Base-by-base conservation (phyloP, 2,888 invertebrate genomes). In the Drosophila kuntzei region DNA sequence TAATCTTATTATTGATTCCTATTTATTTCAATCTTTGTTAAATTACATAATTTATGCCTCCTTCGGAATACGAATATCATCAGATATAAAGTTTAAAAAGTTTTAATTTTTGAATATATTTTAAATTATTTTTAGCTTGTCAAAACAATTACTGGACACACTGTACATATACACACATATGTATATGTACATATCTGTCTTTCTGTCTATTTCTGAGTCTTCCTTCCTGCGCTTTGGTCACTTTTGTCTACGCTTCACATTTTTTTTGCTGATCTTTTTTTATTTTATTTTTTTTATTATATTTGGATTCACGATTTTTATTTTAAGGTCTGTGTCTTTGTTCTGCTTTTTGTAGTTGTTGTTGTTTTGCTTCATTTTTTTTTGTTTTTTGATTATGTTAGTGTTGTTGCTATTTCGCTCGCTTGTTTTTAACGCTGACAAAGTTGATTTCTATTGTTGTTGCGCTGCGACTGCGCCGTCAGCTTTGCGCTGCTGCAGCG, bases 371-470 rank as follows among this genome's bases (percentile, higher is more conserved):
- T 49, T 39, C n/a, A 16, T 39, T 36, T 39, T 39, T 20, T 16
- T 16, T 39, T 64, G 18, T 22, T 58, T 11, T 16, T 60, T 69
- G 32, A 37, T 65, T 53, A 25, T 57, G 49, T 58, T 61, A 12
- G 64, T 55, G 59, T 51, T 66, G 69, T 51, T 62, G 64, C 29
- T 59, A 62, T 70, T 53, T 50, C 32, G 43, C 16, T 51, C 53
- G 58, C 47, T 69, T 29, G 5, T 2, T 4, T 18, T 43, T 68
- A 72, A 46, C 59, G 86, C 88, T 88, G 88, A 84, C 83, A 83
- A 81, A 74, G 83, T 85, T 79, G 80, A 77, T 83, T 85, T 83
- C 88, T 87, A 87, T 83, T 85, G 86, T 82, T 87, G 82, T 76
- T 44, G 63, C 43, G 55, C 51, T 71, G 71, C 80, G 71, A 68